phyloP scores from a whole-genome alignment of 2,797 vertebrate species.

The Hemitrygon akajei region DNA sequence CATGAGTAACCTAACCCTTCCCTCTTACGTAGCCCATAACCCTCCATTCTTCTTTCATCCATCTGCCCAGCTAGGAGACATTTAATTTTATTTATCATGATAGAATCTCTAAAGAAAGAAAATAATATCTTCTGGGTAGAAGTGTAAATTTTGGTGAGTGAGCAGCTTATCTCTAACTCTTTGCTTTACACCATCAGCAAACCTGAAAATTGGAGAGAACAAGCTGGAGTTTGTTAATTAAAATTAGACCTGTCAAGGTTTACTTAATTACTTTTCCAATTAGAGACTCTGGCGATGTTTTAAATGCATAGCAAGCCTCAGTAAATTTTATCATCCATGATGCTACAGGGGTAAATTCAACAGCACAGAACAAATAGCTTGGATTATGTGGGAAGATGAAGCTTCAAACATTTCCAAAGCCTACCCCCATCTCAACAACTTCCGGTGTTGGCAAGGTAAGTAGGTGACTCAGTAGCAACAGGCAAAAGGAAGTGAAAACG shows the following conservation, averaged over 20 bases:
- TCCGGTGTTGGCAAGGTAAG: neutral
- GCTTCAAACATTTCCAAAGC: neutral
- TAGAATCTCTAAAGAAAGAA: too few relatives aligned
- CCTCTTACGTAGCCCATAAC: too few relatives aligned
- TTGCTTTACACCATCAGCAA: neutral
- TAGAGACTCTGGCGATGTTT: neutral
- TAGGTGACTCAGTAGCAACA: too few relatives aligned
- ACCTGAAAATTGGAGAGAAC: neutral
- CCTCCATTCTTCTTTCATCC: too few relatives aligned
- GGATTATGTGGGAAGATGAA: neutral
- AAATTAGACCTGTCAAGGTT: neutral
- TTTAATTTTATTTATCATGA: too few relatives aligned
- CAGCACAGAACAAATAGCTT: neutral
- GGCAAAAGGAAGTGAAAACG: too few relatives aligned
- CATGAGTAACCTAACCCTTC: too few relatives aligned
- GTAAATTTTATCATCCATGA: neutral
- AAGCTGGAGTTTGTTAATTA: neutral
- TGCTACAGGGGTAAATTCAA: neutral
- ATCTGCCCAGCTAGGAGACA: too few relatives aligned
- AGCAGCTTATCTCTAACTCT: neutral
- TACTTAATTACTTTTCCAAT: neutral
- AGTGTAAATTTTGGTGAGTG: neutral
- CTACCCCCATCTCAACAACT: neutral
- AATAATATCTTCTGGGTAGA: neutral
- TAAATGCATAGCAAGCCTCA: neutral